Base-by-base conservation (phyloP, 1,140 invertebrate species). In the Penaeus chinensis region DNA sequence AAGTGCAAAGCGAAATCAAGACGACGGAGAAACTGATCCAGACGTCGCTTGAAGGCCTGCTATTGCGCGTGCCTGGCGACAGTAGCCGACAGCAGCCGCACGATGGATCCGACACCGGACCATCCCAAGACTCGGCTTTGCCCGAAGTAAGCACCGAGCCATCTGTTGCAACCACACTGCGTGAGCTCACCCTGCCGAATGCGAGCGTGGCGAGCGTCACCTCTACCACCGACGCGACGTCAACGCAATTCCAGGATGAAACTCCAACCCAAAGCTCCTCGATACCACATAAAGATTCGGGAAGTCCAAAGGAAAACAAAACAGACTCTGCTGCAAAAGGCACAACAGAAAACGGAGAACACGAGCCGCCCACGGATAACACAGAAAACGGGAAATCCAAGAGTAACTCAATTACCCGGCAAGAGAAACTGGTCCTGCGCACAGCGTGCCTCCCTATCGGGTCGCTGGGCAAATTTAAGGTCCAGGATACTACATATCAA, bases 1-100 rank as follows among this genome's bases (percentile, higher is more conserved):
- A 74, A 61, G 87, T 89, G 18, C 62, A 89, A 61, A 89, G 87
- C 24, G 87, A 84, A 78, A 89, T 89, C 10, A 89, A 89, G 65
- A 84, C 87, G 11, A 89, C 87, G 3, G 87, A 89, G 69, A 84
- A 89, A 32, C 63, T 89, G 4, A 71, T 89, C 11, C 82, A 76
- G 22, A 89, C 87, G 11, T 89, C 87, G 7, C 61, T 84, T 37
- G 82, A 84, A 24, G 87, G 62, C 62, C 65, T 89, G 16, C 71
- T 89, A 27, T 89, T 84, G 54, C 74, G 87, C 20, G 87, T 84
- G 24, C 87, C 87, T 65, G 22, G 16, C 5, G 81, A 22, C 47
- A 42, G 62, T 54, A 61, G 20, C 54, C 54, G 54, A 54, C 5
- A 63, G n/a, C 47, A 62, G 61, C 42, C 54, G 42, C 65, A 79